A percentile compares a stretch with the other conserved stretches of the same genome.
phyloP scores from a whole-genome alignment of 1,140 invertebrate species.

The Drosophila nigromelanica region DNA sequence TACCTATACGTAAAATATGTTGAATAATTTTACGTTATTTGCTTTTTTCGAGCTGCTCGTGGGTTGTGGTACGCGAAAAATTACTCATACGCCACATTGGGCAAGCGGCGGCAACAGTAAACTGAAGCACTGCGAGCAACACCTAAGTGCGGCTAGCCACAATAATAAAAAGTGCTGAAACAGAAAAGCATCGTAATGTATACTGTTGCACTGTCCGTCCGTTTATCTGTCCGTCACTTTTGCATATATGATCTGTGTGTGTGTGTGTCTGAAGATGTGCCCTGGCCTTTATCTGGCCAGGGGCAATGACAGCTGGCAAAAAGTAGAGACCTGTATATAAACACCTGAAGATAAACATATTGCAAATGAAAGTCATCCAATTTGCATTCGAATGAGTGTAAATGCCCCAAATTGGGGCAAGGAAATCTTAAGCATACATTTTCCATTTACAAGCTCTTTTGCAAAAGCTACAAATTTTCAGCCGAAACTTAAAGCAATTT shows the following conservation, averaged over 20 bases:
- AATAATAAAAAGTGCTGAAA: conserved; percentile 2
- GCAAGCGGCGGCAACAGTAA: conserved; percentile 7
- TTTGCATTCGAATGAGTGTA: conserved; percentile 19
- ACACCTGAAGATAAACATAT: conserved; percentile 15
- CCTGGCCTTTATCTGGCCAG: conserved; percentile 16
- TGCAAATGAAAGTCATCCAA: conserved; percentile 3
- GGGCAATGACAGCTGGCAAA: conserved; percentile 18
- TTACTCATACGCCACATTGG: conserved; percentile 70
- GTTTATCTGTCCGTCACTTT: not conserved
- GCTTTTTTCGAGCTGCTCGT: conserved; percentile 16
- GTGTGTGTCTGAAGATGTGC: not conserved
- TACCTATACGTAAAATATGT: conserved; percentile 50
- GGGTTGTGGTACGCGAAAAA: conserved; percentile 45
- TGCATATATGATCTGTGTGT: not conserved
- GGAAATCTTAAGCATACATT: not conserved
- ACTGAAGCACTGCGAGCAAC: conserved; percentile 19
- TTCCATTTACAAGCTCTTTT: not conserved
- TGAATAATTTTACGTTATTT: conserved; percentile 57
- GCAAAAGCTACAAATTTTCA: too few relatives aligned
- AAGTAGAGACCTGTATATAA: conserved; percentile 1
- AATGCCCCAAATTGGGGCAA: conserved; percentile 26
- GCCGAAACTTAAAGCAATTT: not conserved
- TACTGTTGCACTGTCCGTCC: conserved; percentile 23
- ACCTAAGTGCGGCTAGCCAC: conserved; percentile 22
- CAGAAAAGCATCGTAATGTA: conserved; percentile 9